phyloP scores from a whole-genome alignment of 2,113 vertebrate genomes.

The Hippocampus abdominalis region DNA sequence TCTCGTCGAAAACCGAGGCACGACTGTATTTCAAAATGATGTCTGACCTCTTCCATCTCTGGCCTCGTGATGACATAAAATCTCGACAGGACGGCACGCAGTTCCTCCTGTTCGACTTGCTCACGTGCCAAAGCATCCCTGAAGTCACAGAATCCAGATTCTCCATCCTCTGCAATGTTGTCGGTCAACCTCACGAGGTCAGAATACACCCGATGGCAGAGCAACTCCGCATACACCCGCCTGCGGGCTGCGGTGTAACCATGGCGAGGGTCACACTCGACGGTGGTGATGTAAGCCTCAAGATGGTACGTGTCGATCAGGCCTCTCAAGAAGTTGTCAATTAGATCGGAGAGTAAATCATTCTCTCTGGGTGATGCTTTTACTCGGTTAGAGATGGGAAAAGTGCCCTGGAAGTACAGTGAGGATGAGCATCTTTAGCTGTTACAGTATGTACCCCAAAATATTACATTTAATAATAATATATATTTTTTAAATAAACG shows the following conservation, averaged over 20 bases:
- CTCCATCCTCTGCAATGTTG: neutral
- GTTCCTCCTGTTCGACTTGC: constrained; percentile 56
- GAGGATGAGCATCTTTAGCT: neutral
- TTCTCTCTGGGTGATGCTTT: constrained; percentile 1
- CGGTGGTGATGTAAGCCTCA: constrained; percentile 63
- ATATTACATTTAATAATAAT: no score
- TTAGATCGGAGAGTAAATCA: constrained; percentile 58
- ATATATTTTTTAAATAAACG: no score
- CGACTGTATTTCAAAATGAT: neutral
- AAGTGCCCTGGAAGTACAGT: constrained; percentile 21
- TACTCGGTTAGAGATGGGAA: neutral
- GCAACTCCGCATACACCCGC: constrained; percentile 52
- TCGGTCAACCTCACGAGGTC: constrained; percentile 66
- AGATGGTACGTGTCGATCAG: constrained; percentile 58
- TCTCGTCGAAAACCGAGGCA: no score
- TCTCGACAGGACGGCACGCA: constrained; percentile 54
- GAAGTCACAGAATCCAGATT: neutral
- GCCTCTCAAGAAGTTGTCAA: constrained; percentile 64
- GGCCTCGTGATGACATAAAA: constrained; percentile 60
- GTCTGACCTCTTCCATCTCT: constrained; percentile 60
- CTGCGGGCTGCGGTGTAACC: constrained; percentile 62
- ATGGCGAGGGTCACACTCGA: constrained; percentile 53
- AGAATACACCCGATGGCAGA: constrained; percentile 68
- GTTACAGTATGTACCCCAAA: no score
- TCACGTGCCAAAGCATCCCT: constrained; percentile 40